phyloP scores from a whole-genome alignment of 2,888 invertebrate species.

The Auanema sp. region DNA sequence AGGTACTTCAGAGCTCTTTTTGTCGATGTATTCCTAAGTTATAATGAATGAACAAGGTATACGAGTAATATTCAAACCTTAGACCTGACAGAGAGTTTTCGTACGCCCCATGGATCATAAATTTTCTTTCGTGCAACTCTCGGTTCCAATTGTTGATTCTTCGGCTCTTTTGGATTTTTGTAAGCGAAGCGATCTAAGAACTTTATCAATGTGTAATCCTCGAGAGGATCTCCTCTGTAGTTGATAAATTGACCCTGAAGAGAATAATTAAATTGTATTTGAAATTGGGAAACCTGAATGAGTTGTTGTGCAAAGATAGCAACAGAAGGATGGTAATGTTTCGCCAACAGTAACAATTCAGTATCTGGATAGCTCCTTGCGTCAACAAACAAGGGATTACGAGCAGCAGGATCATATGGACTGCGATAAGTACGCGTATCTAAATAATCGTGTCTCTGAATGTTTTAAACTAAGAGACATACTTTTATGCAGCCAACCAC shows the following conservation, averaged over 20 bases:
- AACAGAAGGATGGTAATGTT: constrained; percentile 89
- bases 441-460: constrained; percentile 2
- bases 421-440: constrained; percentile 25
- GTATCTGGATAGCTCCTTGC: constrained; percentile 75
- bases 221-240: constrained; percentile 88
- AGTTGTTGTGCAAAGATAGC: constrained; percentile 82
- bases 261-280: background rate
- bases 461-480: background rate
- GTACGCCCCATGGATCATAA: constrained; percentile 51
- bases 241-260: constrained; percentile 64
- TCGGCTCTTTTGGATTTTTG: constrained; percentile 75
- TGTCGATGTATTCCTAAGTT: constrained; percentile 54
- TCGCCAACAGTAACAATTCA: constrained; percentile 76
- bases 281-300: constrained; percentile 69
- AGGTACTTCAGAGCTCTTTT: constrained; percentile 72
- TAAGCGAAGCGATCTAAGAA: constrained; percentile 94
- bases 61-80: constrained; percentile 25
- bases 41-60: background rate
- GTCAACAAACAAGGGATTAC: constrained; percentile 85
- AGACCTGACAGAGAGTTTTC: constrained; percentile 43
- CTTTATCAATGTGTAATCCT: constrained; percentile 85
- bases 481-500: constrained; percentile 44
- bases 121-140: constrained; percentile 37
- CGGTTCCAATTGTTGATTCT: background rate
- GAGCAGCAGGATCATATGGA: constrained; percentile 69